Evolutionary conservation across 2,113 vertebrate species (phyloP), one percentile per base, ranked within the genome.

Genomic region (Oryzias curvinotus): DNA sequence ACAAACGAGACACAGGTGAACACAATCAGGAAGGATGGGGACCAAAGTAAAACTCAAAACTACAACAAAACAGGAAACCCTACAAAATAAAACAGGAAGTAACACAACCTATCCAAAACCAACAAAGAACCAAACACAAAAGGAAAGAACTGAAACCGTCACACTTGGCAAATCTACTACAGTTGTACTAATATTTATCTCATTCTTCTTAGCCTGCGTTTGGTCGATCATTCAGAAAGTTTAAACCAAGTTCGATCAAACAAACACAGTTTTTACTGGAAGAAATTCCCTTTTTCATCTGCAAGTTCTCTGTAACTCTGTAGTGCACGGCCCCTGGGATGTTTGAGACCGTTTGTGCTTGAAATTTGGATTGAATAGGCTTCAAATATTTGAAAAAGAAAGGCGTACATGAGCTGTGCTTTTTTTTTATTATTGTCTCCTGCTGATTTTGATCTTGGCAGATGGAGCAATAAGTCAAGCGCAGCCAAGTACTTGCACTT

Each of bases 371-470:
- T 77, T 83, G 76, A 84, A 84, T 81, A 73, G 80, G 86, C 73
- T 87, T 88, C 78, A 77, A 77, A 87, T 87, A 85, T 83, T 65
- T 68, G 72, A 79, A 72, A 61, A 80, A 73, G 62, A 50, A 55
- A 42, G 41, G 51, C 61, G 41, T 12, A 44, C 52, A 42, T 53
- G 61, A 72, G 60, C 73, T 1, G 71, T n/a, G 71, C 73, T 82
- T 71, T 57, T 70, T 77, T 75, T 46, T 21, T 1, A 14, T 16
- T 3, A 48, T 53, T 23, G 25, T 65, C 57, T 64, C 36, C 28
- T 15, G 46, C 14, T n/a, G 8, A n/a, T 52, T 52, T 48, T 0
- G 23, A 30, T 41, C 14, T 10, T 10, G 36, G 4, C 26, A 18
- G 30, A 52, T 4, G 41, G 68, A 47, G 59, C 41, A 36, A 30